These are phyloP conservation scores for Acanthacorydalis orientalis DNA, from an alignment of 2,888 invertebrate species.

Conservation along the genomic window DNA sequence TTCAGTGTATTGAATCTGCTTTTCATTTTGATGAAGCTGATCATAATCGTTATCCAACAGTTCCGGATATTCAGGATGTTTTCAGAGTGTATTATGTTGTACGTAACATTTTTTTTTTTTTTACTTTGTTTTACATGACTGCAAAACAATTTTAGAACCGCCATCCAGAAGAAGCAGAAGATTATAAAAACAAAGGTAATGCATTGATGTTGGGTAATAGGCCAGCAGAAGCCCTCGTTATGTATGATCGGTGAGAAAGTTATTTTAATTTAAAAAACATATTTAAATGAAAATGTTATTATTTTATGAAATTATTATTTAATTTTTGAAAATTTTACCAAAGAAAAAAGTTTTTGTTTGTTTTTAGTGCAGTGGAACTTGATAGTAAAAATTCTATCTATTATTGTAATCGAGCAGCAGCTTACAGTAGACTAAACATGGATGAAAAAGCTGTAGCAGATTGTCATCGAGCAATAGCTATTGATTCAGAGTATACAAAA, in stretches of 20 bases:
- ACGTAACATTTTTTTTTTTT: background rate
- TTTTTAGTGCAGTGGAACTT: slow-evolving; percentile 61
- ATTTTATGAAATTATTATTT: no score
- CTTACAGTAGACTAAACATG: slow-evolving; percentile 75
- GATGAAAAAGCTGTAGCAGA: slow-evolving; percentile 76
- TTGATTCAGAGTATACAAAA: slow-evolving; percentile 87
- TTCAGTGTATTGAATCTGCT: slow-evolving; percentile 86
- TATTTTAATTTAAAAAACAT: background rate
- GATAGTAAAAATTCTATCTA: slow-evolving; percentile 84
- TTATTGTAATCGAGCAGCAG: slow-evolving; percentile 95
- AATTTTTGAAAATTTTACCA: no score
- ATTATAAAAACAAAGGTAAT: slow-evolving; percentile 75
- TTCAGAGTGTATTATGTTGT: slow-evolving; percentile 1
- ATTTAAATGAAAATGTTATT: no score
- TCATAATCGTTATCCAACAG: background rate
- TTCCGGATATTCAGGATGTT: slow-evolving; percentile 11
- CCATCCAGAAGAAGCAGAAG: slow-evolving; percentile 48
- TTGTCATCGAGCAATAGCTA: slow-evolving; percentile 71
- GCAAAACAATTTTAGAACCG: background rate
- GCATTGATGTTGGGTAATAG: slow-evolving; percentile 73
- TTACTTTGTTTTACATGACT: background rate
- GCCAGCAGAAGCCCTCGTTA: slow-evolving; percentile 62
- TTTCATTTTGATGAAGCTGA: slow-evolving; percentile 44
- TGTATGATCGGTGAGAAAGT: slow-evolving; percentile 48
- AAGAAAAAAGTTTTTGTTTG: no score